These are phyloP conservation scores for Eptatretus burgeri DNA, from an alignment of 2,113 vertebrate species.

Conservation along the genomic window DNA sequence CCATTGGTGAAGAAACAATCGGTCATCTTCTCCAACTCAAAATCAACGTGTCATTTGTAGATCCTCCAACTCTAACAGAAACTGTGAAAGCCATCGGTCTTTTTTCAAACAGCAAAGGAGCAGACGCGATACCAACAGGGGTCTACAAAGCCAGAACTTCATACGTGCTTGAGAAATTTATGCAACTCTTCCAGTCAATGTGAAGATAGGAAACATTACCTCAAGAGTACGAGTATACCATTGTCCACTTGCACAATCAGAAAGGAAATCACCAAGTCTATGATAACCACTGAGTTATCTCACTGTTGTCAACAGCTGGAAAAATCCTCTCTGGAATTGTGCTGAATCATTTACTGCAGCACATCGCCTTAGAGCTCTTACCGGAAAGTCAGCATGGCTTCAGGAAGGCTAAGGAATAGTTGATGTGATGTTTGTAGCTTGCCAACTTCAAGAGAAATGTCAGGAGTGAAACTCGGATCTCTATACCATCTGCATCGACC, in stretches of 20 bases:
- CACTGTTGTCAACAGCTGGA: not conserved
- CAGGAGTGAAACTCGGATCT: not conserved
- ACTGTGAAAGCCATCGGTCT: not conserved
- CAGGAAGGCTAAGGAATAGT: not conserved
- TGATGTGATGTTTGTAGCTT: not conserved
- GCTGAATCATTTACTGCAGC: not conserved
- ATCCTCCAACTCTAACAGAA: not conserved
- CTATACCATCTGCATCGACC: not conserved
- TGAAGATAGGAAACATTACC: not conserved
- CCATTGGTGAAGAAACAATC: not conserved
- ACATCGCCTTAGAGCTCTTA: not conserved
- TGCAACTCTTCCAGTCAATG: not conserved
- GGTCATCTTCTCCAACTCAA: not conserved
- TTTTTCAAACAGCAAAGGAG: not conserved
- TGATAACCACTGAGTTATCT: not conserved
- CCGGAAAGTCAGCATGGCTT: not conserved
- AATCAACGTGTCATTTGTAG: not conserved
- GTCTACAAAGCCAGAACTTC: not conserved
- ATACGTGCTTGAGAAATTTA: not conserved
- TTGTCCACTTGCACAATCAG: not conserved
- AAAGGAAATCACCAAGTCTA: not conserved
- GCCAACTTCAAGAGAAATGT: conserved; percentile 4
- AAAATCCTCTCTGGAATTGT: not conserved
- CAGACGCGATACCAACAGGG: not conserved
- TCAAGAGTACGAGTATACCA: not conserved